Evolutionary conservation across 1,140 invertebrate species (phyloP).

Genomic region (Musca vetustissima): DNA sequence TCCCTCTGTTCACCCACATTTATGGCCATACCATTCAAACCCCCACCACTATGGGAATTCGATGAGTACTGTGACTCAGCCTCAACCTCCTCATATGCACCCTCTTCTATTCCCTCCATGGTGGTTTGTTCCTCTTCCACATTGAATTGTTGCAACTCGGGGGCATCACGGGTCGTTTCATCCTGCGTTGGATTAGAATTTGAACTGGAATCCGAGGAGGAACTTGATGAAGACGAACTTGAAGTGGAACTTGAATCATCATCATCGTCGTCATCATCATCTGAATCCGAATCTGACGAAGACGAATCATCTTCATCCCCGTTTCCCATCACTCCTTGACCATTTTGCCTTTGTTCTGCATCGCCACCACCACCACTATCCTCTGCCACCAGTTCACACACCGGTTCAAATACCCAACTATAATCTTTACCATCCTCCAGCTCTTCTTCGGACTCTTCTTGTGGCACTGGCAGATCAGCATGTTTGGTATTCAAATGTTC

Average conservation of each 20-base stretch:
- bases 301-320: conserved; percentile 30
- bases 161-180: not conserved
- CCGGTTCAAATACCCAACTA: conserved; percentile 51
- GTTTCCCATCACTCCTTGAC: conserved; percentile 2
- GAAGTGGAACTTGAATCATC: conserved; percentile 30
- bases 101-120: conserved; percentile 13
- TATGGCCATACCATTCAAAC: not conserved
- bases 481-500: conserved; percentile 52
- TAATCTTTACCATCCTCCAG: conserved; percentile 43
- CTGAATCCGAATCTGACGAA: conserved; percentile 29
- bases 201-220: not conserved
- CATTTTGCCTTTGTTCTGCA: not conserved
- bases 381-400: conserved; percentile 34
- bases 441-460: conserved; percentile 27
- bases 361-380: too few relatives aligned
- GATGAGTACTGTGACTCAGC: not conserved
- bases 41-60: not conserved
- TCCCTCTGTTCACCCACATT: conserved; percentile 36
- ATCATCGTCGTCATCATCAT: conserved; percentile 24
- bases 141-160: not conserved
- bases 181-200: conserved; percentile 37
- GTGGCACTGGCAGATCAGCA: conserved; percentile 30
- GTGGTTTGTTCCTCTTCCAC: not conserved
- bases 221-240: conserved; percentile 29
- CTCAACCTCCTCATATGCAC: conserved; percentile 1